Evolutionary conservation across 1,140 invertebrate species (phyloP).

Genomic region (Hypothenemus hampei): DNA sequence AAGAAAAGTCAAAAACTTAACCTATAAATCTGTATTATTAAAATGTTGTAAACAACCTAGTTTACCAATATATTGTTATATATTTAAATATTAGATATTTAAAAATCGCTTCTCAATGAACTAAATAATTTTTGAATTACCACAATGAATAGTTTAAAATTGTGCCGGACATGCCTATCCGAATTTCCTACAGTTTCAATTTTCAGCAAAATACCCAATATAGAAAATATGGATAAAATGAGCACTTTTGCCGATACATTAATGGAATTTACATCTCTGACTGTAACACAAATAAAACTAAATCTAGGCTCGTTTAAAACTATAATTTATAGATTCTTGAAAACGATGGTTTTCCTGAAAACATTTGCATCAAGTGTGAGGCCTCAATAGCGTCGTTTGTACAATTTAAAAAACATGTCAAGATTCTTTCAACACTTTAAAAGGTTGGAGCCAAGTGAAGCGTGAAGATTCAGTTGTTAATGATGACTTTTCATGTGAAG

Average conservation of each 20-base stretch:
- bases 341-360: constrained; percentile 35
- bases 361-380: constrained; percentile 34
- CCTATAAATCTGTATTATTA: too few species aligned
- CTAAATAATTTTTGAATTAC: too few species aligned
- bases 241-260: constrained; percentile 13
- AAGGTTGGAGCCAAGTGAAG: constrained; percentile 15
- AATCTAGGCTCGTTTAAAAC: background rate
- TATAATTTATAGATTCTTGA: constrained; percentile 28
- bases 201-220: constrained; percentile 3
- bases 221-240: constrained; percentile 1
- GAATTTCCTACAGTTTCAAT: constrained; percentile 8
- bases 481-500: too few species aligned
- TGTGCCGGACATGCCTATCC: constrained; percentile 21
- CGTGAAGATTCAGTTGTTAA: background rate
- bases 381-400: constrained; percentile 27
- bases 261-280: constrained; percentile 14
- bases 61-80: too few species aligned
- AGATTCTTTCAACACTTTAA: constrained; percentile 31
- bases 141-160: too few species aligned
- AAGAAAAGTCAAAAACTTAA: too few species aligned
- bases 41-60: too few species aligned
- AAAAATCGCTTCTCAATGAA: too few species aligned
- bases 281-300: background rate
- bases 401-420: constrained; percentile 34
- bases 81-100: too few species aligned